phyloP scores from a whole-genome alignment of 2,113 vertebrate species.

The Mustelus asterias region DNA sequence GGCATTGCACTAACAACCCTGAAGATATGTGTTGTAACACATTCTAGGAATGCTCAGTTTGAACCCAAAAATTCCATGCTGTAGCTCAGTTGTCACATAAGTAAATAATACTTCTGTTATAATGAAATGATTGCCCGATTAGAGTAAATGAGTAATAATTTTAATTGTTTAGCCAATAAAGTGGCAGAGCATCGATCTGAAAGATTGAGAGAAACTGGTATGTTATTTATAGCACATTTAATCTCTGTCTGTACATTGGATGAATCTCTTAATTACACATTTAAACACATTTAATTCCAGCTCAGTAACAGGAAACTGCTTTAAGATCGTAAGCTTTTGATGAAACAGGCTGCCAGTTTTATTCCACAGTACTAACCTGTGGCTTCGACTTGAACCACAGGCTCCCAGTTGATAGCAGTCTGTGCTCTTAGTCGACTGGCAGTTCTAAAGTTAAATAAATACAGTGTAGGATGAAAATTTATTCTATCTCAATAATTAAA shows the following conservation, averaged over 20 bases:
- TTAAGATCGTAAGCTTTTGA: slow-evolving; percentile 18
- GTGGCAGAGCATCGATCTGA: not conserved
- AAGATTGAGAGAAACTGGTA: not conserved
- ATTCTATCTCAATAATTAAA: not conserved
- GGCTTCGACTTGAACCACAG: not conserved
- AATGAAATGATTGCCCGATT: slow-evolving; percentile 26
- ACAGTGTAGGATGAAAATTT: not conserved
- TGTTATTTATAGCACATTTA: slow-evolving; percentile 30
- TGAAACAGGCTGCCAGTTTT: slow-evolving; percentile 19
- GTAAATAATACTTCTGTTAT: slow-evolving; percentile 3
- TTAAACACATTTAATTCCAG: not conserved
- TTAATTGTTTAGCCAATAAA: slow-evolving; percentile 32
- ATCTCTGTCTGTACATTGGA: slow-evolving; percentile 15
- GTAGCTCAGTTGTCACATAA: slow-evolving; percentile 15
- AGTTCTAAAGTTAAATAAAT: slow-evolving; percentile 26
- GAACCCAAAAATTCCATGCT: slow-evolving; percentile 8
- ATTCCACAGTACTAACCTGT: slow-evolving; percentile 7
- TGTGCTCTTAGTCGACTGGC: slow-evolving; percentile 4
- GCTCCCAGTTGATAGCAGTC: not conserved
- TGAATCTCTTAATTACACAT: slow-evolving; percentile 30
- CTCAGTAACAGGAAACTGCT: not conserved
- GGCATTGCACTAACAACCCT: not conserved
- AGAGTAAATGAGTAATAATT: slow-evolving; percentile 27
- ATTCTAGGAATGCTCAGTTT: not conserved
- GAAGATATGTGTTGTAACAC: slow-evolving; percentile 2